Percentiles rank a stretch among this genome's conserved stretches.
Conservation (phyloP, 2,113 vertebrate species). For the Colistium nudipinnis region DNA sequence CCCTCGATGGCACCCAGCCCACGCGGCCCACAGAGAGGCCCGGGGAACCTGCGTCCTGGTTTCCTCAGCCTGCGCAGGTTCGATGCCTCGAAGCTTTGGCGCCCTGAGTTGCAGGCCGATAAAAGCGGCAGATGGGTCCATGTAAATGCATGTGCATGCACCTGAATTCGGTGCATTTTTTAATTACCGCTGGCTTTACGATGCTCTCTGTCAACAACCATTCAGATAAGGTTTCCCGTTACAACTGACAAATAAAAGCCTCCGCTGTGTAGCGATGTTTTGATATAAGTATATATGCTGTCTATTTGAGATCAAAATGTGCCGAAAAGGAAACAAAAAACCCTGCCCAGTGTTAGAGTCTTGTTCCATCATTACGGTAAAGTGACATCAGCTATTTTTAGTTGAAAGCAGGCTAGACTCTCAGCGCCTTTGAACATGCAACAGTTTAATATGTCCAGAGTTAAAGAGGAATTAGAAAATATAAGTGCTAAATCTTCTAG, state of each 20-base stretch:
- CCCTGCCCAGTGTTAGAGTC: background rate
- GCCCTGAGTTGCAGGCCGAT: background rate
- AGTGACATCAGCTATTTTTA: no score
- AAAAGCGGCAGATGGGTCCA: background rate
- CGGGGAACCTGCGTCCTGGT: background rate
- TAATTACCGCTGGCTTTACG: slow-evolving; percentile 6
- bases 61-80: background rate
- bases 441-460: background rate
- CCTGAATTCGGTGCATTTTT: no score
- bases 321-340: background rate
- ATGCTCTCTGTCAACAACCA: slow-evolving; percentile 17
- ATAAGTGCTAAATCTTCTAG: no score
- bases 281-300: background rate
- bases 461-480: background rate
- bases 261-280: slow-evolving; percentile 2
- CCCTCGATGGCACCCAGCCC: background rate
- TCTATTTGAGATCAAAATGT: background rate
- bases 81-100: background rate
- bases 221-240: slow-evolving; percentile 13
- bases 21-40: background rate
- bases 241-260: slow-evolving; percentile 7
- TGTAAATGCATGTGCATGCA: background rate
- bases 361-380: no score
- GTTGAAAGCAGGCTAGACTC: no score
- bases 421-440: no score